phyloP scores from a whole-genome alignment of 2,888 invertebrate genomes.

The Agriopis aurantiaria region DNA sequence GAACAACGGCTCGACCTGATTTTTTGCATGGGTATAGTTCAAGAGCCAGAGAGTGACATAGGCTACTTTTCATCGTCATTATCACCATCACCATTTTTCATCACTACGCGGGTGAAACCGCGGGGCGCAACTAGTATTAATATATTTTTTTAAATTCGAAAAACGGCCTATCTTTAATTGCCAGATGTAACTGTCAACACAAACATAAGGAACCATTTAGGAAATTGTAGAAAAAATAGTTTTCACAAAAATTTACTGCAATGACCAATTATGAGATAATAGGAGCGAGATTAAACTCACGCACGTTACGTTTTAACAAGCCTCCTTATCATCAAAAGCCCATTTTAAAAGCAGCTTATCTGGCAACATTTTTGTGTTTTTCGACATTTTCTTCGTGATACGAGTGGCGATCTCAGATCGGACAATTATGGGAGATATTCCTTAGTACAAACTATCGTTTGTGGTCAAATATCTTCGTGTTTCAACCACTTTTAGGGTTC shows the following conservation, averaged over 20 bases:
- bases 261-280: constrained; percentile 17
- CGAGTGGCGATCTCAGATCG: background rate
- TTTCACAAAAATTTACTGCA: constrained; percentile 7
- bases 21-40: too few relatives aligned
- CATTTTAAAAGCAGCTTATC: constrained; percentile 8
- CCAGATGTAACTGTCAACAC: background rate
- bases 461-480: too few relatives aligned
- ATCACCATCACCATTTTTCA: too few relatives aligned
- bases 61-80: too few relatives aligned
- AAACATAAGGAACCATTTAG: background rate
- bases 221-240: background rate
- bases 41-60: too few relatives aligned
- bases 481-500: too few relatives aligned
- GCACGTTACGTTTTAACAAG: constrained; percentile 11
- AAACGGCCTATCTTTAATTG: background rate
- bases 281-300: background rate
- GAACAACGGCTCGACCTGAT: too few relatives aligned
- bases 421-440: too few relatives aligned
- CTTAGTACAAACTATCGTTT: too few relatives aligned
- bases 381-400: background rate
- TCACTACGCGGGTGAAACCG: too few relatives aligned
- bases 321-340: constrained; percentile 5
- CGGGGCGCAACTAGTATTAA: too few relatives aligned
- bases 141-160: too few relatives aligned
- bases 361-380: background rate